Percentiles rank a stretch among this genome's conserved stretches.
These are phyloP conservation scores for Cosmorhoe ocellata DNA, from an alignment of 2,888 invertebrate genomes.

Conservation along the genomic window DNA sequence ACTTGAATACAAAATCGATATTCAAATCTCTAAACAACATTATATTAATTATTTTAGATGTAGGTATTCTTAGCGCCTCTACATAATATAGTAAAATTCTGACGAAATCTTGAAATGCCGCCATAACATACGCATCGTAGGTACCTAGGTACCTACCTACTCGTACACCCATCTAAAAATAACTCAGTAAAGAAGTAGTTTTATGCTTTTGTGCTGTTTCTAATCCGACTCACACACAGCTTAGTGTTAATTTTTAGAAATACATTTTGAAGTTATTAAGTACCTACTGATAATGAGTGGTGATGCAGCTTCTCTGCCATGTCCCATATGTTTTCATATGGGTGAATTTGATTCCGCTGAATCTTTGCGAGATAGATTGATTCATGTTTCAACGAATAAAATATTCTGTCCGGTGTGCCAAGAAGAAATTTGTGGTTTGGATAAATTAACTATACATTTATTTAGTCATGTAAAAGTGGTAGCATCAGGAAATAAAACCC, in stretches of 20 bases:
- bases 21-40: too few species aligned
- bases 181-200: constrained; percentile 63
- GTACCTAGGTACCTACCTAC: too few species aligned
- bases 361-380: constrained; percentile 86
- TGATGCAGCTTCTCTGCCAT: constrained; percentile 84
- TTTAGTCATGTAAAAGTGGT: constrained; percentile 86
- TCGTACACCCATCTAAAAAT: constrained; percentile 63
- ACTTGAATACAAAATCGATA: too few species aligned
- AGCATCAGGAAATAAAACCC: constrained; percentile 39
- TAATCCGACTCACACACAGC: neutral
- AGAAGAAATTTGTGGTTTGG: constrained; percentile 88
- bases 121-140: constrained; percentile 63
- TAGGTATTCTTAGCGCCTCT: too few species aligned
- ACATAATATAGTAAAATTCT: constrained; percentile 14
- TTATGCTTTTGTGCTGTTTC: constrained; percentile 38
- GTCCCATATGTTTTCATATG: constrained; percentile 89
- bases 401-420: constrained; percentile 90
- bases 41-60: too few species aligned
- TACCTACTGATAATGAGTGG: constrained; percentile 61
- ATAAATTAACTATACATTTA: constrained; percentile 92
- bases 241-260: too few species aligned
- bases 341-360: constrained; percentile 87
- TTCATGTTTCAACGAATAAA: constrained; percentile 88
- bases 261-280: constrained; percentile 11
- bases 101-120: constrained; percentile 66